Evolutionary conservation across 2,797 vertebrate genomes (phyloP).

Genomic region (Diceros bicornis): DNA sequence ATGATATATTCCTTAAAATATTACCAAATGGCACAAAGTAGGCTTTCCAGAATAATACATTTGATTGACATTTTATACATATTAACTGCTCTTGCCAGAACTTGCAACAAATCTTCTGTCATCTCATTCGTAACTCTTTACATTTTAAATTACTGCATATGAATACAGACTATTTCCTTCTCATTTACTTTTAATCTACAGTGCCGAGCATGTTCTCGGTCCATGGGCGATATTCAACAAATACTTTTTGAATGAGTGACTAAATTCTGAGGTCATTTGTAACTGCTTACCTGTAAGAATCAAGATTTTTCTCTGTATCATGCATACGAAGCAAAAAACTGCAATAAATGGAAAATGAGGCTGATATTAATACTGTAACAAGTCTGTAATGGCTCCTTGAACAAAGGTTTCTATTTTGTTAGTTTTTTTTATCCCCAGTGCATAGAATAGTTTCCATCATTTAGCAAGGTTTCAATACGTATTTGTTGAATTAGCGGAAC

Average conservation of each 20-base stretch:
- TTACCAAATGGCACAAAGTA: background rate
- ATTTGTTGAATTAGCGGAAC: background rate
- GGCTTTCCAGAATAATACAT: background rate
- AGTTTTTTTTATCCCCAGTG: background rate
- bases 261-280: background rate
- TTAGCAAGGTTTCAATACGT: background rate
- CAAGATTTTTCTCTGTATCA: background rate
- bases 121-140: background rate
- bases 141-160: background rate
- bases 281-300: background rate
- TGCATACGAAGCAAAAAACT: background rate
- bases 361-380: background rate
- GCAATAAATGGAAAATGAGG: background rate
- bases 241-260: background rate
- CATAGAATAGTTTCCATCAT: background rate
- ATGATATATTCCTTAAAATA: slow-evolving; percentile 1
- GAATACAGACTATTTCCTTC: background rate
- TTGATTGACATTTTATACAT: background rate
- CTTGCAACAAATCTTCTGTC: background rate
- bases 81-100: background rate
- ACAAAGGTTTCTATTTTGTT: background rate
- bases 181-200: background rate
- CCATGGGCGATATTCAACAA: background rate
- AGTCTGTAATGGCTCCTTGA: background rate
- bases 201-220: background rate